Evolutionary conservation across 2,797 vertebrate species (phyloP), one percentile per base, ranked within the genome.

Genomic region (Champsocephalus gunnari): DNA sequence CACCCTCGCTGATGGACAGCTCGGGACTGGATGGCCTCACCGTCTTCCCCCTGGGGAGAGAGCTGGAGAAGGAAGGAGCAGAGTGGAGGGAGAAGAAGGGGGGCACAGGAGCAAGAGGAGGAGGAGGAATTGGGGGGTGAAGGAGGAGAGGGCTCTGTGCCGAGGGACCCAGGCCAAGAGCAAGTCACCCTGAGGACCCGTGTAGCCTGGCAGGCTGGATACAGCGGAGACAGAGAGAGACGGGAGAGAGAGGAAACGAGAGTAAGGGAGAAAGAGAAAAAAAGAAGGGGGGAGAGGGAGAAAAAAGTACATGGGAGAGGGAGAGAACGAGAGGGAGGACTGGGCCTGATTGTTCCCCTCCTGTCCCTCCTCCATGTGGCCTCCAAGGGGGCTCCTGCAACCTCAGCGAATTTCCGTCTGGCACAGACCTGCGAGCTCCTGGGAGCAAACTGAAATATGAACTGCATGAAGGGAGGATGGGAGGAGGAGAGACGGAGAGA

Each of bases 391-490:
- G 95, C 96, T 95, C 94, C 95, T 93, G 94, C 95, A 95, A 95
- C 92, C 96, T 96, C 96, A 95, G 94, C 93, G 90, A 95, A 88
- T 96, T 98, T 97, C 96, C 94, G 95, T 97, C 97, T 98, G 98
- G 96, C 96, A 96, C 92, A 74, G 96, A 94, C 95, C 95, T 96
- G 96, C 84, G 96, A 98, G 96, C 97, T 96, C 95, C 96, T 96
- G 96, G 96, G 96, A 98, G 94, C 95, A 97, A 96, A 96, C 95
- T 97, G 96, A 98, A 97, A 98, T 95, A 96, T 92, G 96, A 97
- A 97, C 94, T 96, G 92, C 88, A 90, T 92, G 94, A 92, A 89
- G 87, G 89, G 91, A 94, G 89, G 84, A 88, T 81, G 88, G 92
- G 87, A 90, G 81, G 87, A 89, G 81, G 90, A 86, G 87, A 87